phyloP scores from a whole-genome alignment of 2,888 invertebrate species.

The Drosophila mercatorum region DNA sequence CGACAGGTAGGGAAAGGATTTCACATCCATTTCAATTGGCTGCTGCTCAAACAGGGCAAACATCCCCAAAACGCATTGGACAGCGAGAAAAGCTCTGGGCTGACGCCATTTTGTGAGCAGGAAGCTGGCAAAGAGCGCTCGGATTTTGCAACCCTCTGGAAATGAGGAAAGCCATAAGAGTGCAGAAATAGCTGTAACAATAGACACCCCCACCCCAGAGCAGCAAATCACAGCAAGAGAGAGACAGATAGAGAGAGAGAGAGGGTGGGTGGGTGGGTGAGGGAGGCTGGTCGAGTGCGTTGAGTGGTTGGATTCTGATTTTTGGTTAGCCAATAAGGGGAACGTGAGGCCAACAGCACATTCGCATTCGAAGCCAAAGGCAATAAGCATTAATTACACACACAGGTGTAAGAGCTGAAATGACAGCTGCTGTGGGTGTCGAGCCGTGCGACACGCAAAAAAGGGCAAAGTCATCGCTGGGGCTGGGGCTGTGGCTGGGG shows the following conservation, averaged over 20 bases:
- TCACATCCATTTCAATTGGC: constrained; percentile 21
- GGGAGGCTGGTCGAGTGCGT: constrained; percentile 11
- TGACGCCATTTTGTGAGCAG: constrained; percentile 22
- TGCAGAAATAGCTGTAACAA: constrained; percentile 16
- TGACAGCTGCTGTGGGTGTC: constrained; percentile 28
- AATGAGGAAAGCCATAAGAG: constrained; percentile 9
- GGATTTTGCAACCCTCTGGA: constrained; percentile 26
- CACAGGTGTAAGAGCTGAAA: constrained; percentile 11
- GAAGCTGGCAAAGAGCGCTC: constrained; percentile 15
- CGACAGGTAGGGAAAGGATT: neutral
- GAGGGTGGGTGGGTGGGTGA: neutral
- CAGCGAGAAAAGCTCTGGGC: constrained; percentile 1
- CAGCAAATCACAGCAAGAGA: constrained; percentile 1
- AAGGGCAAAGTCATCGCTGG: constrained; percentile 42
- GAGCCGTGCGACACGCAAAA: constrained; percentile 50
- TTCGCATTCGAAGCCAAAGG: constrained; percentile 47
- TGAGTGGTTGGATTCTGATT: constrained; percentile 41
- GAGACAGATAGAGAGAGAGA: neutral
- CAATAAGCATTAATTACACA: constrained; percentile 60
- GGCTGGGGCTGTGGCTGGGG: constrained; percentile 11
- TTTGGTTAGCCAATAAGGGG: constrained; percentile 46
- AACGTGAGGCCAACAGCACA: constrained; percentile 25
- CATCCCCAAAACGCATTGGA: constrained; percentile 18
- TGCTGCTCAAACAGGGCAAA: constrained; percentile 7
- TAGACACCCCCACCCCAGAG: constrained; percentile 20